Evolutionary conservation across 2,113 vertebrate species (phyloP), one percentile per base, ranked within the genome.

Genomic region (Casuarius casuarius): DNA sequence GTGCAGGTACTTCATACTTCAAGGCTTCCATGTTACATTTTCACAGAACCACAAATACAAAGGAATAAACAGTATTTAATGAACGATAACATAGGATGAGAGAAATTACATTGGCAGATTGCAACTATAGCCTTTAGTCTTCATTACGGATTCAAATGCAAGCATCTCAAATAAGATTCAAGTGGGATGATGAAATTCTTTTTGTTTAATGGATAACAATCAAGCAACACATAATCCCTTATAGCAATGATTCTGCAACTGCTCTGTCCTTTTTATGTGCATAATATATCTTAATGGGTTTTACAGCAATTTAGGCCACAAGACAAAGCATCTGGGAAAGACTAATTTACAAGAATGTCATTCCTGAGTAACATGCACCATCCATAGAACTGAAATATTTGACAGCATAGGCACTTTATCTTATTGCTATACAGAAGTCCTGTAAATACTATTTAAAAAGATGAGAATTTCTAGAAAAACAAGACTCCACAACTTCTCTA

Each of bases 231-330:
- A 77, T 74, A 94, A 87, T 97, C 95, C 90, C 93, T 90, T 73
- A 87, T 38, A 92, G 54, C 62, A 44, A 61, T 8, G 73, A 84
- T 89, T 95, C 82, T 91, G 92, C 90, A 75, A 84, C 88, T 94
- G 77, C 93, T 89, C 89, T 5, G 78, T 71, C 81, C 93, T 70
- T 97, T 97, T 97, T 96, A 96, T 96, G 96, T 94, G 94, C 76
- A 82, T 96, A 94, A 96, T 93, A 97, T 92, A 95, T 97, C 97
- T 96, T 98, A 97, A 98, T 96, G 94, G 97, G 91, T 80, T 97
- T 97, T 93, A 90, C 89, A 96, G 95, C 95, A 93, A 97, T 98
- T 97, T 95, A 87, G 92, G 89, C 72, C 94, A 97, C 93, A 91
- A 97, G 96, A 98, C 91, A 96, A 98, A 97, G 97, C 97, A 93